phyloP scores from a whole-genome alignment of 2,113 vertebrate species.

The Notothenia rossii region DNA sequence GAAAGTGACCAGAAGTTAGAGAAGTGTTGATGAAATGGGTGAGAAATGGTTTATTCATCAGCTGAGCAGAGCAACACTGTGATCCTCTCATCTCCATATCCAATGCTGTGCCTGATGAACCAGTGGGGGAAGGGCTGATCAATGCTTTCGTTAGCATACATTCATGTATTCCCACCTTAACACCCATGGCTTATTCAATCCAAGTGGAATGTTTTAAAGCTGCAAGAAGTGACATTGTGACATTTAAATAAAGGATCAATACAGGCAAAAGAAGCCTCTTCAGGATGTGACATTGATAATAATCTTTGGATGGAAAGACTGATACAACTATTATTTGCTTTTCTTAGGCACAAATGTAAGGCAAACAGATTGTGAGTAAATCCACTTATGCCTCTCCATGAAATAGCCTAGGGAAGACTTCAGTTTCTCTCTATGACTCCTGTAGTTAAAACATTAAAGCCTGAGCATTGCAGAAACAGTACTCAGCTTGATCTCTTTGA shows the following conservation, averaged over 20 bases:
- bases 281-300: not conserved
- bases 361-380: not conserved
- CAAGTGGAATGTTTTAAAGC: not conserved
- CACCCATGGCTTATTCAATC: slow-evolving; percentile 23
- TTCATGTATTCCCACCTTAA: slow-evolving; percentile 4
- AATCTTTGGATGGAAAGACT: not conserved
- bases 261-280: not conserved
- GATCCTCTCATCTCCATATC: slow-evolving; percentile 48
- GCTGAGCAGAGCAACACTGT: slow-evolving; percentile 22
- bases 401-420: slow-evolving; percentile 19
- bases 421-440: slow-evolving; percentile 8
- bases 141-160: slow-evolving; percentile 9
- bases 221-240: not conserved
- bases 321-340: not conserved
- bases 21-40: too few relatives aligned
- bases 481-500: slow-evolving; percentile 55
- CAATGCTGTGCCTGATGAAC: not conserved
- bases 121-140: slow-evolving; percentile 29
- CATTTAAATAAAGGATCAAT: not conserved
- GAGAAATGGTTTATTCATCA: slow-evolving; percentile 58
- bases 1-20: too few relatives aligned
- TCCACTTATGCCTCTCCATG: slow-evolving; percentile 4
- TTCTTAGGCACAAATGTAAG: not conserved
- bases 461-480: slow-evolving; percentile 34
- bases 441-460: slow-evolving; percentile 47